Conservation (phyloP, 92 coral and sea anemone species). For the Scolanthus callimorphus region DNA sequence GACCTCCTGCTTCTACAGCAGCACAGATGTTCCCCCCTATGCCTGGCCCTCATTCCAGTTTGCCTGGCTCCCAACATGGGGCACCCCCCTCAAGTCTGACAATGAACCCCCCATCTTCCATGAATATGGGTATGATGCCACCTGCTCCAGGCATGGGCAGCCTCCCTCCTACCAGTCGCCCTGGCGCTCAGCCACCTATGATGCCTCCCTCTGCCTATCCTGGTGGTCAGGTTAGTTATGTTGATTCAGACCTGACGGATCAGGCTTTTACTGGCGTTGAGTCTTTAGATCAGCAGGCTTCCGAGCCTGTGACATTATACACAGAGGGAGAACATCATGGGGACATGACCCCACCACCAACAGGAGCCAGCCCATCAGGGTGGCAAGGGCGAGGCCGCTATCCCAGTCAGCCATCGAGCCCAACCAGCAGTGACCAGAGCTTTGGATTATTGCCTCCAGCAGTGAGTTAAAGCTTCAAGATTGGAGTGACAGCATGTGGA, state of each 20-base stretch:
- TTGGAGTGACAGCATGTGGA: neutral
- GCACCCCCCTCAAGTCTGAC: conserved; percentile 34
- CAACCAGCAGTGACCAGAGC: too few species aligned
- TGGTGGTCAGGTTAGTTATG: conserved; percentile 68
- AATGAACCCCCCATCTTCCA: conserved; percentile 33
- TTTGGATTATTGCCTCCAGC: neutral
- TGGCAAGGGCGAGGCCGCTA: neutral
- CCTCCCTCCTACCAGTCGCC: conserved; percentile 42
- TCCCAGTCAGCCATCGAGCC: conserved; percentile 1
- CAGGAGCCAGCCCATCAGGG: neutral
- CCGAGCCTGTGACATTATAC: conserved; percentile 46
- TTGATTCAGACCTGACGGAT: neutral
- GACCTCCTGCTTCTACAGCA: neutral
- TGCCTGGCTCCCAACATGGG: conserved; percentile 44
- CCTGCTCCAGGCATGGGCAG: conserved; percentile 46
- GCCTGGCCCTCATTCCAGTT: conserved; percentile 16
- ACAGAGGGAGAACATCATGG: conserved; percentile 22
- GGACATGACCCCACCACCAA: neutral
- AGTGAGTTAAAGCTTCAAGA: neutral
- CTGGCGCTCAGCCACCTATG: conserved; percentile 47
- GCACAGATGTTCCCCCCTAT: conserved; percentile 22
- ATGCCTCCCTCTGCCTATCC: conserved; percentile 60
- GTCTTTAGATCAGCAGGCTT: conserved; percentile 20
- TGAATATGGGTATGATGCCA: conserved; percentile 32
- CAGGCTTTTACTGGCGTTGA: conserved; percentile 19